Base-by-base conservation (phyloP, 2,113 vertebrate species). In the Nothoprocta pentlandii region DNA sequence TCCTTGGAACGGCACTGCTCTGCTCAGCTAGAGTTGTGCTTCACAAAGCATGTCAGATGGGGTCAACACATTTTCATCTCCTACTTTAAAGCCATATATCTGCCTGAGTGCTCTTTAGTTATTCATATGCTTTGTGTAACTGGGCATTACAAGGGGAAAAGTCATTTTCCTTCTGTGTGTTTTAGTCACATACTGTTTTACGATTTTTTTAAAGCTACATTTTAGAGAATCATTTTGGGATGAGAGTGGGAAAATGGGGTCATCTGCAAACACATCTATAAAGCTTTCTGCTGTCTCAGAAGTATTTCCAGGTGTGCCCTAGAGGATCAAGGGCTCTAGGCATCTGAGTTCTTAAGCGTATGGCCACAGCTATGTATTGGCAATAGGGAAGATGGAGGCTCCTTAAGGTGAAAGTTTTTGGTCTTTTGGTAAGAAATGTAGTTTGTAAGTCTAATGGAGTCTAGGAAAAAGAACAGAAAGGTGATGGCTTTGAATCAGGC, bases 61-160 rank as follows among this genome's bases (percentile, higher is more conserved):
- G 89, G 90, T 95, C 85, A 91, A 88, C 36, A 90, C 87, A 94
- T 84, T 85, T 70, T 75, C 47, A 88, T 76, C 66, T 91, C 64
- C 47, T 53, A 2, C 64, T 92, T 91, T 78, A 25, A 66, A 76
- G 82, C 34, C 58, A 2, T 67, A 42, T 83, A 51, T 80, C 62
- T 95, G 77, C 46, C 80, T 51, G 70, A 89, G 89, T 64, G 71
- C 85, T 85, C 61, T 87, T 94, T 61, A 80, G 90, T 80, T 92
- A 83, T 94, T 92, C 84, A 90, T 93, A 80, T 49, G 69, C 79
- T 94, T 94, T 85, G 61, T 78, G 81, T 71, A 83, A 92, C 64
- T 64, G 67, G 79, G 79, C 75, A 87, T 73, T 76, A 58, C 21
- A 73, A 85, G 67, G 87, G 49, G 77, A 89, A 79, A 94, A 92